Evolutionary conservation across 2,113 vertebrate species (phyloP).

Genomic region (Amazona vittata): DNA sequence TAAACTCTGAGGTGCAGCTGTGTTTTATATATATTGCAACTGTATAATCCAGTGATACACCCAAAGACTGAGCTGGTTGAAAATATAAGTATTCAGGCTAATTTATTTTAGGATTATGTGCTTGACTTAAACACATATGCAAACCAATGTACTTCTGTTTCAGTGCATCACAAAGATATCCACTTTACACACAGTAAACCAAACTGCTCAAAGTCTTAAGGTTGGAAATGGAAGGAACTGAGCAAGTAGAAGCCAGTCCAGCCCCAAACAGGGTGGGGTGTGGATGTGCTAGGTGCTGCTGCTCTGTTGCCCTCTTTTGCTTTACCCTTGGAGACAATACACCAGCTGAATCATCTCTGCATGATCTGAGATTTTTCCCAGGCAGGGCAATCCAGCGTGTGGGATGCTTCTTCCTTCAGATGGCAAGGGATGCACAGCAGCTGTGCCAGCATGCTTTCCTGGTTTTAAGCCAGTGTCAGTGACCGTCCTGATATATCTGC

Average conservation of each 20-base stretch:
- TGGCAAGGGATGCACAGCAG: not conserved
- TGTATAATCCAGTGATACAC: not conserved
- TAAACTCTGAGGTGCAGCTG: not conserved
- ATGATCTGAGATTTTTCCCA: rapidly evolving
- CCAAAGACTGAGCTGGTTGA: not conserved
- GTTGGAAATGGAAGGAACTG: not conserved
- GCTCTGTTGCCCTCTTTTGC: not conserved
- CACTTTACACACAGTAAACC: not conserved
- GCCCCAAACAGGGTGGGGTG: rapidly evolving
- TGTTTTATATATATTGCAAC: not conserved
- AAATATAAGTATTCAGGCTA: not conserved
- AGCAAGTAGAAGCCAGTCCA: not conserved
- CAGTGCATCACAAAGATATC: rapidly evolving
- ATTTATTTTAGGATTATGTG: not conserved
- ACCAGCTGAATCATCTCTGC: not conserved
- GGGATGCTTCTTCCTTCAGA: not conserved
- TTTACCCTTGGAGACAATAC: not conserved
- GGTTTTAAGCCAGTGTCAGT: not conserved
- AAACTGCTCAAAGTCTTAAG: not conserved
- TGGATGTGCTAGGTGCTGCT: rapidly evolving
- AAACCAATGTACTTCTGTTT: not conserved
- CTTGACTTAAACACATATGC: not conserved
- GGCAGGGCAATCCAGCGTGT: rapidly evolving
- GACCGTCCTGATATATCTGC: not conserved
- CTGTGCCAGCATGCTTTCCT: not conserved